Conservation (phyloP, 30 jellyfish, hydroid and myxozoan genomes). For the Aurelia aurita region DNA sequence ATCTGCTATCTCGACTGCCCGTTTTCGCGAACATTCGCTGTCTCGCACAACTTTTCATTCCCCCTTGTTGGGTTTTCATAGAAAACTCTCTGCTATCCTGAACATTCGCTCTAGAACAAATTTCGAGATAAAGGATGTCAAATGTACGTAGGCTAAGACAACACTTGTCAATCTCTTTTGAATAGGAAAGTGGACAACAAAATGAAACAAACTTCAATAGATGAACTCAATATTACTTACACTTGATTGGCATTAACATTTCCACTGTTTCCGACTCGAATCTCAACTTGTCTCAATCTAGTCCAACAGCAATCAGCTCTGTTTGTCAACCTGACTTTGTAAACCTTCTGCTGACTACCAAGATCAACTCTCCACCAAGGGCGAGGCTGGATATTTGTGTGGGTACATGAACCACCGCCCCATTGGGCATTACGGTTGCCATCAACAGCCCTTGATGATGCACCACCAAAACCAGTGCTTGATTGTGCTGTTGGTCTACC, state of each 20-base stretch:
- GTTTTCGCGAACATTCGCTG: no score
- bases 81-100: no score
- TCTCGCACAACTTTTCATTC: no score
- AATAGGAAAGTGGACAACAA: no score
- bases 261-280: constrained; percentile 54
- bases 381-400: constrained; percentile 30
- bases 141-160: no score
- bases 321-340: constrained; percentile 47
- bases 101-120: no score
- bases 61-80: no score
- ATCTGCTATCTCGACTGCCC: no score
- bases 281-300: constrained; percentile 43
- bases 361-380: constrained; percentile 75
- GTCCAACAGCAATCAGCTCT: constrained; percentile 59
- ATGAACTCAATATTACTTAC: background rate
- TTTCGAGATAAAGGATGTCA: no score
- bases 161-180: no score
- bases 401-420: constrained; percentile 71
- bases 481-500: constrained; percentile 63
- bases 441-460: constrained; percentile 52
- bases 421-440: constrained; percentile 60
- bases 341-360: constrained; percentile 44
- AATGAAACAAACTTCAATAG: no score
- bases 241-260: constrained; percentile 11
- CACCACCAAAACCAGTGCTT: constrained; percentile 55